phyloP scores from a whole-genome alignment of 2,113 vertebrate genomes.

The Otocyon megalotis region DNA sequence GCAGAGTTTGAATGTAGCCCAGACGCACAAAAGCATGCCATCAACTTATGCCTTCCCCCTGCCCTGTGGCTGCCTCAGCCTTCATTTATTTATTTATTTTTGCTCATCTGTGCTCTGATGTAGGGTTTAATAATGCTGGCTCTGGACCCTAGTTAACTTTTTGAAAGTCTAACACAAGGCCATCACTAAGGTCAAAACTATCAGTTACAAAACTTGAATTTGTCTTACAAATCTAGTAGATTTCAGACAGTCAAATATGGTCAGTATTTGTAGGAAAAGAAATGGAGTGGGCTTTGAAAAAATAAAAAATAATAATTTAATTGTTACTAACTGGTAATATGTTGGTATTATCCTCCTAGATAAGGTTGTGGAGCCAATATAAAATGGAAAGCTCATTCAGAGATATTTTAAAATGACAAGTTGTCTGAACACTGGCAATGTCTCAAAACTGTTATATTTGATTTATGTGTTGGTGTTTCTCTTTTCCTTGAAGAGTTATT shows the following conservation, averaged over 20 bases:
- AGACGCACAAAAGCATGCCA: slow-evolving; percentile 83
- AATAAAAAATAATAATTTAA: not conserved
- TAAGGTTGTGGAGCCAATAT: not conserved
- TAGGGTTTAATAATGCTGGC: slow-evolving; percentile 66
- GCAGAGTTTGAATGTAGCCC: slow-evolving; percentile 84
- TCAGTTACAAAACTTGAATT: slow-evolving; percentile 65
- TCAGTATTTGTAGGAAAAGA: not conserved
- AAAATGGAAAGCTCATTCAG: not conserved
- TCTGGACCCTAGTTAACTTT: slow-evolving; percentile 68
- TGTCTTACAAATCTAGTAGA: slow-evolving; percentile 64
- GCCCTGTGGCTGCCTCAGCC: not conserved
- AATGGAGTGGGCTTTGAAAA: not conserved
- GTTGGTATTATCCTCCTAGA: not conserved
- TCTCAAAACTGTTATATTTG: not conserved
- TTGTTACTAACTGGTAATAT: not conserved
- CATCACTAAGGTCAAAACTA: slow-evolving; percentile 81
- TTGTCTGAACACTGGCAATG: not conserved
- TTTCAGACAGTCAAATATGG: slow-evolving; percentile 56
- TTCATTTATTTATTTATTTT: slow-evolving; percentile 71
- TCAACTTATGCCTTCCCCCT: slow-evolving; percentile 48
- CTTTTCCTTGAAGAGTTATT: slow-evolving; percentile 13
- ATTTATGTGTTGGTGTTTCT: not conserved
- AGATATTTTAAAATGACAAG: not conserved
- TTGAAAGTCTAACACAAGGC: slow-evolving; percentile 79
- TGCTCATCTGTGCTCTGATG: slow-evolving; percentile 62